These are phyloP conservation scores for Lemur catta DNA, from an alignment of 2,797 vertebrate species.

Conservation along the genomic window DNA sequence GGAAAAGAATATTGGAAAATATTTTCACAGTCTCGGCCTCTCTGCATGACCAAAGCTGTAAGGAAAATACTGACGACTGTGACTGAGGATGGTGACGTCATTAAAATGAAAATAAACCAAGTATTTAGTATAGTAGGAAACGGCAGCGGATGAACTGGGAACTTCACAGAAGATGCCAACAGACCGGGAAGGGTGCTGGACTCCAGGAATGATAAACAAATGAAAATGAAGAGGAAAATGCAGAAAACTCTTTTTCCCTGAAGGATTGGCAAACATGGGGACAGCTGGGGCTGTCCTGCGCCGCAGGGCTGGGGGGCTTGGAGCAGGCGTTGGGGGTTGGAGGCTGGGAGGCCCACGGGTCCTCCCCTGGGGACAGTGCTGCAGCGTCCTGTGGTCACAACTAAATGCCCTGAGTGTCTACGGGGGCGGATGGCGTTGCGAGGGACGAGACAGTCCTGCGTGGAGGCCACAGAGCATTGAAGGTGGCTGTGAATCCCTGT, in stretches of 20 bases:
- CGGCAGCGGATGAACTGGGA: background rate
- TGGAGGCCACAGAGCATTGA: background rate
- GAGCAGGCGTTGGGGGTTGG: background rate
- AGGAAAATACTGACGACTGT: background rate
- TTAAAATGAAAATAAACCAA: background rate
- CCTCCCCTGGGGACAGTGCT: accelerated
- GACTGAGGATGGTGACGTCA: background rate
- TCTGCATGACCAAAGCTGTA: background rate
- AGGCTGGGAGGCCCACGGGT: background rate
- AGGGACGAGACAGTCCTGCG: background rate
- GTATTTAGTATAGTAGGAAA: background rate
- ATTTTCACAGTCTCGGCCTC: background rate
- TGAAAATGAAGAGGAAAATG: background rate
- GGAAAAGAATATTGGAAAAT: background rate
- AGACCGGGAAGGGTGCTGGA: background rate
- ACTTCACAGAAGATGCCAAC: background rate
- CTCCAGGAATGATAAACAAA: background rate
- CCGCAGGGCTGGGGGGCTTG: accelerated
- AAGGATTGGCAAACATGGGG: background rate
- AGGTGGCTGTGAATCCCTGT: background rate
- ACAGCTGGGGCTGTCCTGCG: background rate
- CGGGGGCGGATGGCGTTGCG: accelerated
- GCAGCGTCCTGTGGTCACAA: background rate
- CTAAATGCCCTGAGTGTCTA: background rate
- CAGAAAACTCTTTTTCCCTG: background rate